These are phyloP conservation scores for Spialia ferax DNA, from an alignment of 2,888 invertebrate species.

Conservation along the genomic window DNA sequence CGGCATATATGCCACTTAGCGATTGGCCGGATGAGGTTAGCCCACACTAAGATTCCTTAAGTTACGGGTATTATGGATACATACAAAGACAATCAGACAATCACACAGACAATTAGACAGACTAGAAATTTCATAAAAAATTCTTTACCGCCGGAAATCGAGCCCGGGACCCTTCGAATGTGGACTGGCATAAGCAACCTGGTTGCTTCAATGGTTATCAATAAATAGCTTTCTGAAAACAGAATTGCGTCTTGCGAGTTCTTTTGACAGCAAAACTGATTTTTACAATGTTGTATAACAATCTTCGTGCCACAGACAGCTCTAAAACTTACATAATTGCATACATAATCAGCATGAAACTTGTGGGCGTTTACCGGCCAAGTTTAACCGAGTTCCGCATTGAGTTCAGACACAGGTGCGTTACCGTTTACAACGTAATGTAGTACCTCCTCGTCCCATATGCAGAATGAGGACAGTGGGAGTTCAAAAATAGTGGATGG, in stretches of 20 bases:
- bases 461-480: conserved; percentile 23
- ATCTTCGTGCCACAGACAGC: conserved; percentile 1
- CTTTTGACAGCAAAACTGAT: neutral
- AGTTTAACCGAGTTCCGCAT: conserved; percentile 30
- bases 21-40: too few relatives aligned
- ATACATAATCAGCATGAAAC: conserved; percentile 16
- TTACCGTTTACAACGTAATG: conserved; percentile 32
- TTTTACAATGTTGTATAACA: conserved; percentile 6
- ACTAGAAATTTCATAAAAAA: too few relatives aligned
- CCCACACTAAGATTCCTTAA: too few relatives aligned
- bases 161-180: too few relatives aligned
- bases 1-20: too few relatives aligned
- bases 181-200: too few relatives aligned
- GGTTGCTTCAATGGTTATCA: neutral
- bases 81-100: too few relatives aligned
- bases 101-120: too few relatives aligned
- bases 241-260: neutral
- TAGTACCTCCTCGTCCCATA: conserved; percentile 37
- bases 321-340: conserved; percentile 20
- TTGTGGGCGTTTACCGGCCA: conserved; percentile 26
- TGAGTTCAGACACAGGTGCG: conserved; percentile 38
- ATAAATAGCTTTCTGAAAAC: neutral
- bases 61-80: too few relatives aligned
- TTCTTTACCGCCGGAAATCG: too few relatives aligned
- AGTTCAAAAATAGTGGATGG: conserved; percentile 18